phyloP scores from a whole-genome alignment of 2,888 invertebrate species.

The Pammene aurita region DNA sequence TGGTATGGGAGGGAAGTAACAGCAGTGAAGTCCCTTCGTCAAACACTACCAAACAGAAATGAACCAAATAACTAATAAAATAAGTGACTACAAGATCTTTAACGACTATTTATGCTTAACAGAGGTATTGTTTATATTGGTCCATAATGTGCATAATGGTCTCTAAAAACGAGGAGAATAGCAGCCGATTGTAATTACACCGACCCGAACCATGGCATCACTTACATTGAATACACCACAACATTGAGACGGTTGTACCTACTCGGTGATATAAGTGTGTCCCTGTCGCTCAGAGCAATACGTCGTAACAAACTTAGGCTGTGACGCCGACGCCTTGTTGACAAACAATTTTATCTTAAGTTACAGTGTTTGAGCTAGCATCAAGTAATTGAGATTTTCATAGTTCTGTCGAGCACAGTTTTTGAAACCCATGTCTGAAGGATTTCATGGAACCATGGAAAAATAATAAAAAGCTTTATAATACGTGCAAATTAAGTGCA shows the following conservation, averaged over 20 bases:
- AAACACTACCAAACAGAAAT: too few species aligned
- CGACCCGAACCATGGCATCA: constrained; percentile 22
- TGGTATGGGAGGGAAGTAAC: constrained; percentile 44
- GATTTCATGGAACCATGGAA: too few species aligned
- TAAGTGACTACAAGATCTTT: not conserved
- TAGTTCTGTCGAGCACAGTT: too few species aligned
- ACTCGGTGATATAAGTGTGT: constrained; percentile 19
- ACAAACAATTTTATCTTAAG: too few species aligned
- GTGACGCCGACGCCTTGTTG: constrained; percentile 43
- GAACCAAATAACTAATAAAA: not conserved
- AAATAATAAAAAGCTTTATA: too few species aligned
- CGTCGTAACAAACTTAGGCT: constrained; percentile 46
- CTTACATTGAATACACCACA: constrained; percentile 29
- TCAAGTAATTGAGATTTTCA: too few species aligned
- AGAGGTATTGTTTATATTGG: not conserved
- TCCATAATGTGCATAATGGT: too few species aligned
- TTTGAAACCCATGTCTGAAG: too few species aligned
- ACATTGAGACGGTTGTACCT: constrained; percentile 23
- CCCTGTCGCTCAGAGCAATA: constrained; percentile 34
- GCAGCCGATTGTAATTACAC: constrained; percentile 69
- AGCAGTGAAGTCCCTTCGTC: constrained; percentile 6
- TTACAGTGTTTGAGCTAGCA: too few species aligned
- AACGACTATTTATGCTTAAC: not conserved
- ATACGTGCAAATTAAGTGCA: too few species aligned
- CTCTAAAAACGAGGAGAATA: constrained; percentile 18